phyloP scores from a whole-genome alignment of 1,140 invertebrate genomes.

The Eciton burchellii region DNA sequence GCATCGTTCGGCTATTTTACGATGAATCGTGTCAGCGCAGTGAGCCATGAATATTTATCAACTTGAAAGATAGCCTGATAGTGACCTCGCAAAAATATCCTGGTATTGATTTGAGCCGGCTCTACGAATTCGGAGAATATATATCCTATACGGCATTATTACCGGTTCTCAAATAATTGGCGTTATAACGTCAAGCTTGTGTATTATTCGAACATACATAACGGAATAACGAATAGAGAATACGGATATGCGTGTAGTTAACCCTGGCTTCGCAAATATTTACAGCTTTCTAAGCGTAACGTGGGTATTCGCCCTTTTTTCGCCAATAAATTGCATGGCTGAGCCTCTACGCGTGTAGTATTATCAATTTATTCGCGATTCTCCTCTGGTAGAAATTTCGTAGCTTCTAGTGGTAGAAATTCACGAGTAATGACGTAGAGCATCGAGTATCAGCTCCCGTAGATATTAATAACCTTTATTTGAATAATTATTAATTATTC shows the following conservation, averaged over 20 bases:
- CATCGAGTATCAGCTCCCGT: too few relatives aligned
- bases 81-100: constrained; percentile 6
- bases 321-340: background rate
- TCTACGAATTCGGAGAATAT: constrained; percentile 47
- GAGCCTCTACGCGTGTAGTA: too few relatives aligned
- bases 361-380: too few relatives aligned
- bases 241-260: background rate
- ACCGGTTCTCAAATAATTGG: constrained; percentile 49
- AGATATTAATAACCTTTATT: too few relatives aligned
- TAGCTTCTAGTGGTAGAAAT: too few relatives aligned
- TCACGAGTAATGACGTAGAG: too few relatives aligned
- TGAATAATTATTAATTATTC: too few relatives aligned
- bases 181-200: constrained; percentile 55
- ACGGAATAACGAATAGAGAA: constrained; percentile 45
- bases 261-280: constrained; percentile 33
- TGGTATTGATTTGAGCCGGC: constrained; percentile 49
- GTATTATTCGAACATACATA: constrained; percentile 30
- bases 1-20: constrained; percentile 59
- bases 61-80: constrained; percentile 21
- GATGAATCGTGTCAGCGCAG: constrained; percentile 46
- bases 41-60: constrained; percentile 72
- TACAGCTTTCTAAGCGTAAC: background rate
- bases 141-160: constrained; percentile 51
- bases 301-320: constrained; percentile 20
- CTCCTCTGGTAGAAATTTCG: too few relatives aligned